Evolutionary conservation across 1,140 invertebrate genomes (phyloP).

Genomic region (Copidosoma floridanum): DNA sequence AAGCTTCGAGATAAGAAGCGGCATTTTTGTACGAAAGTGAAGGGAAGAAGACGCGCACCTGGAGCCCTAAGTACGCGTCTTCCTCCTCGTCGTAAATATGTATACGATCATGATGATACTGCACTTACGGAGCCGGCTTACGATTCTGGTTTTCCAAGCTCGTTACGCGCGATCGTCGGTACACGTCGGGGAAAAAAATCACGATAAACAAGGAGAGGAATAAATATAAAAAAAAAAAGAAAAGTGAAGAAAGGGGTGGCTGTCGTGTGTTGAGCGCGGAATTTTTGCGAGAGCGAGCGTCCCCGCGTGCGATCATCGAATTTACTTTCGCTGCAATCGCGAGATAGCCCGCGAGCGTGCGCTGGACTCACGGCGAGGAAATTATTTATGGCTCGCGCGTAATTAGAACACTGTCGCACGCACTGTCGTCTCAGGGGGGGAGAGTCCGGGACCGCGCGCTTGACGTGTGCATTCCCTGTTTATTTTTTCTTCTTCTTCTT

Average conservation of each 20-base stretch:
- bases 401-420: conserved; percentile 20
- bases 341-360: not conserved
- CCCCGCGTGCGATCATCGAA: conserved; percentile 22
- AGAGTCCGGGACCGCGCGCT: conserved; percentile 7
- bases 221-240: not conserved
- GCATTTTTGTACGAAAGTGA: no score
- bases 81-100: no score
- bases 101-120: no score
- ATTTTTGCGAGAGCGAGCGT: no score
- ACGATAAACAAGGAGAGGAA: conserved; percentile 12
- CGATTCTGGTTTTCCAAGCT: conserved; percentile 26
- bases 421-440: no score
- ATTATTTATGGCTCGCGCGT: conserved; percentile 19
- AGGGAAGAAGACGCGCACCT: no score
- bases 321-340: conserved; percentile 18
- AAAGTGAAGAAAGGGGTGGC: not conserved
- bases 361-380: not conserved
- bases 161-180: conserved; percentile 1
- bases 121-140: conserved; percentile 1
- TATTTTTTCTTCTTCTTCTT: no score
- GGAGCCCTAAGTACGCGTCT: no score
- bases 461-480: no score
- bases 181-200: not conserved
- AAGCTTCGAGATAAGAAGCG: no score
- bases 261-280: no score